Evolutionary conservation across 2,888 invertebrate genomes (phyloP).

Genomic region (Aporophyla nigra): DNA sequence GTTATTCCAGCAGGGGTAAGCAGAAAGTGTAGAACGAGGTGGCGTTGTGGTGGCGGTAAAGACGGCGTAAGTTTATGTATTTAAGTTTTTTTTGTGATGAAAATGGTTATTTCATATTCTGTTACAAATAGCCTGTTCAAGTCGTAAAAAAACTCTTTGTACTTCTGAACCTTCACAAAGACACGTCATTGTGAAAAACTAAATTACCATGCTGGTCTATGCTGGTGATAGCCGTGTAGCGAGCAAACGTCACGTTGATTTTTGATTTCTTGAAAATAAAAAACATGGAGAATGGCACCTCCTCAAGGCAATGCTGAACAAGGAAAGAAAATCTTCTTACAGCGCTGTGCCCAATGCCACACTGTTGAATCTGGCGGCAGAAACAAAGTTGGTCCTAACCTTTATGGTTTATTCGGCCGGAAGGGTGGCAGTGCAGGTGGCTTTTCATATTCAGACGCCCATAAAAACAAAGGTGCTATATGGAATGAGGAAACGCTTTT

Average conservation of each 20-base stretch:
- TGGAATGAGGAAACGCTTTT: constrained; percentile 98
- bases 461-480: constrained; percentile 93
- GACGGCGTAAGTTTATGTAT: background rate
- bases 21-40: too few relatives aligned
- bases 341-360: constrained; percentile 99
- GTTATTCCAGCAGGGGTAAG: too few relatives aligned
- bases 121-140: background rate
- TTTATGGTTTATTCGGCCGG: constrained; percentile 49
- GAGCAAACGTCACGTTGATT: constrained; percentile 18
- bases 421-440: constrained; percentile 17
- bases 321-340: constrained; percentile 99
- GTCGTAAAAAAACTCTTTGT: constrained; percentile 26
- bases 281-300: constrained; percentile 86
- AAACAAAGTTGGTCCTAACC: constrained; percentile 56
- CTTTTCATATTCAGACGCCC: constrained; percentile 49
- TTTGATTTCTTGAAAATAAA: constrained; percentile 32
- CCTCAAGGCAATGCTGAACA: constrained; percentile 98
- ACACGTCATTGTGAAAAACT: constrained; percentile 41
- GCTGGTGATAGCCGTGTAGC: background rate
- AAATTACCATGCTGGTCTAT: background rate
- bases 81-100: background rate
- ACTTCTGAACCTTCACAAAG: background rate
- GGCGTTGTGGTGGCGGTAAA: too few relatives aligned
- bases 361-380: constrained; percentile 90
- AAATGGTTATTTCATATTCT: background rate